Evolutionary conservation across 2,113 vertebrate species (phyloP).

Genomic region (Apaloderma vittatum): DNA sequence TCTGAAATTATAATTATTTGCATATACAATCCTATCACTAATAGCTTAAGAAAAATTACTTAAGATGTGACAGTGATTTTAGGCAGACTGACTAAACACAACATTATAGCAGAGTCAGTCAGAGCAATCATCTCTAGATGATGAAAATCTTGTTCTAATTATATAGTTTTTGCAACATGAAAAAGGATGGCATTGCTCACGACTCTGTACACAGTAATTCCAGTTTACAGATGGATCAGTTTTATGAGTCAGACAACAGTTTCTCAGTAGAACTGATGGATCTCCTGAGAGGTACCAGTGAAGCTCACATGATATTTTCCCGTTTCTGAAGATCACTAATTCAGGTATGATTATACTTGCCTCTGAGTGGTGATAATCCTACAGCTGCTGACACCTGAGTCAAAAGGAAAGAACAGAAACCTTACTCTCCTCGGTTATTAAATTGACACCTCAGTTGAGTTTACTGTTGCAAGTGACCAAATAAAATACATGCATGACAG

Average conservation of each 20-base stretch:
- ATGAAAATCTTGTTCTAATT: neutral
- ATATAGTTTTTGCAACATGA: neutral
- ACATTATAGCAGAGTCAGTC: neutral
- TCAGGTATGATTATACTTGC: neutral
- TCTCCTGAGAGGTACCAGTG: neutral
- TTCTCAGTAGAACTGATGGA: neutral
- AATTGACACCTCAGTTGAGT: neutral
- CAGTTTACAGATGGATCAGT: neutral
- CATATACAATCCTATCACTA: neutral
- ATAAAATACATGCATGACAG: neutral
- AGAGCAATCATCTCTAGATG: neutral
- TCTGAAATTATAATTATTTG: neutral
- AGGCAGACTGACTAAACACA: neutral
- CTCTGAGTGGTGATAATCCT: neutral
- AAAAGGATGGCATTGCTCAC: neutral
- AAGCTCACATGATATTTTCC: neutral
- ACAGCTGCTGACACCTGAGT: neutral
- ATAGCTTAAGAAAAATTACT: neutral
- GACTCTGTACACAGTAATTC: neutral
- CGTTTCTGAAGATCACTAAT: neutral
- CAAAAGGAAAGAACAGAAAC: neutral
- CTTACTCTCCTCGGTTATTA: neutral
- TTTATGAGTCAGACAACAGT: neutral
- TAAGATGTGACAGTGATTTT: neutral
- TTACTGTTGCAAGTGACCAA: neutral